These are phyloP conservation scores for Nomada fabriciana DNA, from an alignment of 2,888 invertebrate species.

Conservation along the genomic window DNA sequence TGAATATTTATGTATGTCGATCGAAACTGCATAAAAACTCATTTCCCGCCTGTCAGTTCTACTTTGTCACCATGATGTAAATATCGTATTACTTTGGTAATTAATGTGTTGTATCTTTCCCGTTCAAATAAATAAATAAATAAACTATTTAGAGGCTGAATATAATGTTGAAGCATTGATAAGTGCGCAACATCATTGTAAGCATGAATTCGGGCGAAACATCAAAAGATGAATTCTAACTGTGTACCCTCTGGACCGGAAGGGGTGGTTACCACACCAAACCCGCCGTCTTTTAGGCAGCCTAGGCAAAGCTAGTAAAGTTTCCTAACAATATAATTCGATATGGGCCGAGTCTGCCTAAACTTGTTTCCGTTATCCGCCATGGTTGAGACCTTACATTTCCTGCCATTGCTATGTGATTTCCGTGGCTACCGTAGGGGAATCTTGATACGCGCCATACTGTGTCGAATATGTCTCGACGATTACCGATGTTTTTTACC, in stretches of 20 bases:
- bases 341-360: constrained; percentile 71
- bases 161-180: neutral
- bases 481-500: constrained; percentile 56
- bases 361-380: constrained; percentile 78
- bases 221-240: constrained; percentile 31
- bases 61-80: too few relatives aligned
- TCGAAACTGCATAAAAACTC: too few relatives aligned
- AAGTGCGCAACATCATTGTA: neutral
- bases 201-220: neutral
- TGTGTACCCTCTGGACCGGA: constrained; percentile 21
- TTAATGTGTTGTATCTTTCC: too few relatives aligned
- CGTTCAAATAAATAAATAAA: too few relatives aligned
- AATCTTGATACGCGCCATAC: constrained; percentile 72
- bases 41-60: too few relatives aligned
- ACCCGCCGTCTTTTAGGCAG: constrained; percentile 61
- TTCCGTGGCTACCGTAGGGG: constrained; percentile 72
- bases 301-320: constrained; percentile 66
- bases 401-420: constrained; percentile 74
- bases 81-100: too few relatives aligned
- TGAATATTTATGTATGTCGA: too few relatives aligned
- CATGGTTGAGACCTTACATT: constrained; percentile 76
- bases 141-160: neutral
- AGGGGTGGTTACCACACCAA: constrained; percentile 37
- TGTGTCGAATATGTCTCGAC: constrained; percentile 71
- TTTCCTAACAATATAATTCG: constrained; percentile 72